These are phyloP conservation scores for Neoascia interrupta DNA, from an alignment of 2,888 invertebrate genomes.

Conservation along the genomic window DNA sequence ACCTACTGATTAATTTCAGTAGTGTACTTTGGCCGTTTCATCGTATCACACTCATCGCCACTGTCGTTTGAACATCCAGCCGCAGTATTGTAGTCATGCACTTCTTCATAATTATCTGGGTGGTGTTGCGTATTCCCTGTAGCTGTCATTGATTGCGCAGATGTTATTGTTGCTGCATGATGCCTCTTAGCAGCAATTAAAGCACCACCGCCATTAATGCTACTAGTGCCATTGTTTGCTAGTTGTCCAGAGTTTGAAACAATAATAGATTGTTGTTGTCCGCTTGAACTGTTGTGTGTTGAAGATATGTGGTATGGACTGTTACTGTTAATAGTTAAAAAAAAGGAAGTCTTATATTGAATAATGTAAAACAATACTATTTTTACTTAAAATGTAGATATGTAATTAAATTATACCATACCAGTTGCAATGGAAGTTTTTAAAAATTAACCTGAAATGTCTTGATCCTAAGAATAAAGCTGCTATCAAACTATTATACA, in stretches of 20 bases:
- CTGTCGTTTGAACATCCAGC: constrained; percentile 74
- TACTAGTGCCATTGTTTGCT: constrained; percentile 68
- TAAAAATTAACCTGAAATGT: too few relatives aligned
- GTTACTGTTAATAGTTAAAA: constrained; percentile 73
- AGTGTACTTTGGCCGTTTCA: constrained; percentile 78
- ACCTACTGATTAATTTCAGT: constrained; percentile 73
- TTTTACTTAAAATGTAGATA: too few relatives aligned
- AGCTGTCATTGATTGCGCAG: constrained; percentile 72
- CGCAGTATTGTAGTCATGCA: constrained; percentile 78
- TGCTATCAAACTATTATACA: too few relatives aligned
- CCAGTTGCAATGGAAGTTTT: too few relatives aligned
- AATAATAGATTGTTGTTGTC: constrained; percentile 60
- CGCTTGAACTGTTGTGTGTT: constrained; percentile 62
- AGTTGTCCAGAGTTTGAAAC: constrained; percentile 59
- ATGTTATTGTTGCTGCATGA: constrained; percentile 75
- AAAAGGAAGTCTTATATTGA: too few relatives aligned
- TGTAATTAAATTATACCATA: too few relatives aligned
- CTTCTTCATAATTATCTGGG: constrained; percentile 76
- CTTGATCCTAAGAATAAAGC: too few relatives aligned
- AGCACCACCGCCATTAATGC: constrained; percentile 73
- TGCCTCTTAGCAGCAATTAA: constrained; percentile 78
- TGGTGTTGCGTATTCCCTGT: constrained; percentile 72
- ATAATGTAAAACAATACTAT: too few relatives aligned
- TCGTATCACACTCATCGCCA: constrained; percentile 77
- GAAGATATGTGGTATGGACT: constrained; percentile 77